phyloP scores from a whole-genome alignment of 1,140 invertebrate genomes.

The Lutraria rhynchaena region DNA sequence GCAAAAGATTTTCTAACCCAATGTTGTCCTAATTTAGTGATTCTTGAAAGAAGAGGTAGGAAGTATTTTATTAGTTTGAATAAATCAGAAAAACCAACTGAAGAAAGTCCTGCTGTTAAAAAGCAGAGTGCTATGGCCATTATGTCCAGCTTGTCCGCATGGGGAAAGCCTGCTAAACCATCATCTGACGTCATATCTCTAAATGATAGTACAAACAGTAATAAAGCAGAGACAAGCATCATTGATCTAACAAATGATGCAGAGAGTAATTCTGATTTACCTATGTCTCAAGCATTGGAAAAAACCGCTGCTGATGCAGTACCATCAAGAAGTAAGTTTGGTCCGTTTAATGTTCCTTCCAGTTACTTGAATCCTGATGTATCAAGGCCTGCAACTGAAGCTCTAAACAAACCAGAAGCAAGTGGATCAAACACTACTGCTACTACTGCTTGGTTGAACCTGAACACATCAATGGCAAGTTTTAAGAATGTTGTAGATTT shows the following conservation, averaged over 20 bases:
- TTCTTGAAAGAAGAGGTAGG: not conserved
- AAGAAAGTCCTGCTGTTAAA: not conserved
- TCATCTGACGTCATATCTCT: too few species aligned
- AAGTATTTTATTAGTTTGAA: not conserved
- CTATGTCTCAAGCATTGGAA: not conserved
- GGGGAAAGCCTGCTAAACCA: constrained; percentile 28
- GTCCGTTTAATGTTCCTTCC: not conserved
- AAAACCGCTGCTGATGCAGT: not conserved
- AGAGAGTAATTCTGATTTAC: not conserved
- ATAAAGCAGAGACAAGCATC: not conserved
- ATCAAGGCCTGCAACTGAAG: not conserved
- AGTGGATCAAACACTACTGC: not conserved
- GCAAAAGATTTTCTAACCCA: not conserved
- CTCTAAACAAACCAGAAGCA: not conserved
- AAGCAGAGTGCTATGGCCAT: constrained; percentile 2
- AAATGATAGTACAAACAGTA: not conserved
- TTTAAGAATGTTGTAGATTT: not conserved
- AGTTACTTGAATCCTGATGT: not conserved
- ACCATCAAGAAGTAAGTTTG: not conserved
- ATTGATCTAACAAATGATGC: not conserved
- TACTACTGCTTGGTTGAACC: not conserved
- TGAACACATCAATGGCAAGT: not conserved
- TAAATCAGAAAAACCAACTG: not conserved
- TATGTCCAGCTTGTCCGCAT: constrained; percentile 8
- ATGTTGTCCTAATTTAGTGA: not conserved